Percentiles rank a stretch among this genome's conserved stretches.
These are phyloP conservation scores for Cryptocephalus moraei DNA, from an alignment of 2,888 invertebrate species.

Conservation along the genomic window DNA sequence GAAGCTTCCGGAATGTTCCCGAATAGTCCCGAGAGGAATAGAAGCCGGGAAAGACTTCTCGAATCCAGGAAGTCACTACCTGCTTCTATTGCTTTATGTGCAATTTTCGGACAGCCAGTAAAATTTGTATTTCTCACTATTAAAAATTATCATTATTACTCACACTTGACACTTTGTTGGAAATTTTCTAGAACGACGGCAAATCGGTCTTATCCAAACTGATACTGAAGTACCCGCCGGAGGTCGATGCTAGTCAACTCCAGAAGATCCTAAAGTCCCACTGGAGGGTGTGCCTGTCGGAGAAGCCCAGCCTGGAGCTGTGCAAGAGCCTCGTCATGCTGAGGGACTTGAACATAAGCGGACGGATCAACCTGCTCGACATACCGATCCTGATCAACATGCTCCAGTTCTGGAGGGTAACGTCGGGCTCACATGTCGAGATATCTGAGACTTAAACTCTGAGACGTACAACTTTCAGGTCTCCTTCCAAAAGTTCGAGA, in stretches of 20 bases:
- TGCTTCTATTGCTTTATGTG: too few species aligned
- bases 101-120: too few species aligned
- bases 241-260: slow-evolving; percentile 50
- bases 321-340: slow-evolving; percentile 60
- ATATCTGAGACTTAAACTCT: slow-evolving; percentile 1
- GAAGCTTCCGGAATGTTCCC: too few species aligned
- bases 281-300: slow-evolving; percentile 48
- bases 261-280: slow-evolving; percentile 49
- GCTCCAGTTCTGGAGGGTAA: slow-evolving; percentile 55
- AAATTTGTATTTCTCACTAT: too few species aligned
- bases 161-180: background rate
- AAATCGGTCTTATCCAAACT: slow-evolving; percentile 43
- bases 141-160: too few species aligned
- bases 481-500: slow-evolving; percentile 51
- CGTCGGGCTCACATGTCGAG: too few species aligned
- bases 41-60: too few species aligned
- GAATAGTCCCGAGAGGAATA: too few species aligned
- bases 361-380: slow-evolving; percentile 48
- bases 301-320: slow-evolving; percentile 53
- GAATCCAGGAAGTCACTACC: too few species aligned
- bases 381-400: slow-evolving; percentile 54
- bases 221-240: slow-evolving; percentile 46
- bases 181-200: slow-evolving; percentile 40
- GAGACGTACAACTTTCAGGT: slow-evolving; percentile 33
- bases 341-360: slow-evolving; percentile 54